These are phyloP conservation scores for Macropis europaea DNA, from an alignment of 2,888 invertebrate genomes.

Conservation along the genomic window DNA sequence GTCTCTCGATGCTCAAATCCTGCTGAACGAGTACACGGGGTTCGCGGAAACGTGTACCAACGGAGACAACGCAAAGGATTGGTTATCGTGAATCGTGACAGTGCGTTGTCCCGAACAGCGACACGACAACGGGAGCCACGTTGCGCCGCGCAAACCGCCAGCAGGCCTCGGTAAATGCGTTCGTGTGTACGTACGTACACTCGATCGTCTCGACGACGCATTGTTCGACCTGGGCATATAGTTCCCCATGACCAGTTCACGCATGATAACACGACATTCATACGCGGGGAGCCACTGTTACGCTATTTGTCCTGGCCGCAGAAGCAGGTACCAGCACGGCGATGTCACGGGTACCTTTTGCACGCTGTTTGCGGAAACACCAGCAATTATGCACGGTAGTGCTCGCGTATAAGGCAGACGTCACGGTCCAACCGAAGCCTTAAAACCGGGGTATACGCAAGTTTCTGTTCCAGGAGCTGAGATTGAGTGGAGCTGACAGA, in stretches of 20 bases:
- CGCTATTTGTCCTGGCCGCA: slow-evolving; percentile 35
- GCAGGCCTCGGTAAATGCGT: not conserved
- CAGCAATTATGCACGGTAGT: not conserved
- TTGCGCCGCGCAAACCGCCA: too few relatives aligned
- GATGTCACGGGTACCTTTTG: not conserved
- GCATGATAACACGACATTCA: slow-evolving; percentile 42
- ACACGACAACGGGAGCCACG: slow-evolving; percentile 35
- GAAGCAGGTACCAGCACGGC: not conserved
- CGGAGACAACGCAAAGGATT: slow-evolving; percentile 40
- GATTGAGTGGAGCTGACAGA: too few relatives aligned
- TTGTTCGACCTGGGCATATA: slow-evolving; percentile 29
- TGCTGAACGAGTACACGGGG: slow-evolving; percentile 48
- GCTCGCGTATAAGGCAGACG: too few relatives aligned
- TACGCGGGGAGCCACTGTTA: slow-evolving; percentile 39
- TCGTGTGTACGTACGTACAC: not conserved
- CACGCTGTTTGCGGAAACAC: slow-evolving; percentile 3
- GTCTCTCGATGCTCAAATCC: slow-evolving; percentile 60
- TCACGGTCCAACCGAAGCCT: too few relatives aligned
- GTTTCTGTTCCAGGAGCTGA: too few relatives aligned
- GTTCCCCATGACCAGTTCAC: slow-evolving; percentile 25
- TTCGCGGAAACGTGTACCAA: slow-evolving; percentile 30
- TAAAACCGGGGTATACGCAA: too few relatives aligned
- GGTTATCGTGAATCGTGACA: slow-evolving; percentile 44
- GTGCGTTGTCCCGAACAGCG: slow-evolving; percentile 39
- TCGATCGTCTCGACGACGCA: slow-evolving; percentile 35